phyloP scores from a whole-genome alignment of 2,797 vertebrate species.

The Euthynnus affinis region DNA sequence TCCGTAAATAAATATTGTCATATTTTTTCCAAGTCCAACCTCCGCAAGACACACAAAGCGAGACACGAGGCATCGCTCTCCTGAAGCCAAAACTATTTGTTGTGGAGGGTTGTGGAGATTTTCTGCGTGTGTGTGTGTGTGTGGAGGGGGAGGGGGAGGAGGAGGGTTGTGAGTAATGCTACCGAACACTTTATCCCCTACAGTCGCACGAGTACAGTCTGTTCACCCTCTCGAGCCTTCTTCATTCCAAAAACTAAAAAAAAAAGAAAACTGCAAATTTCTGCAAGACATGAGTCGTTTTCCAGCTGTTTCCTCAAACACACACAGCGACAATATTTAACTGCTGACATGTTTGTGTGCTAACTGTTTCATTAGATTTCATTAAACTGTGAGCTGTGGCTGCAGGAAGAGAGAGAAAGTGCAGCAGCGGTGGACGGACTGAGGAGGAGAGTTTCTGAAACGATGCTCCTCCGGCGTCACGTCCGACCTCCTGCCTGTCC shows the following conservation, averaged over 20 bases:
- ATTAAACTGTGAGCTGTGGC: constrained; percentile 7
- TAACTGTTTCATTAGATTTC: too few species aligned
- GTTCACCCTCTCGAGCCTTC: constrained; percentile 15
- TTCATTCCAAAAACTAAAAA: too few species aligned
- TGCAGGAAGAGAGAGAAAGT: constrained; percentile 3
- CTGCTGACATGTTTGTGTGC: background rate
- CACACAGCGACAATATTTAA: too few species aligned
- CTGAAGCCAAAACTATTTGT: constrained; percentile 42
- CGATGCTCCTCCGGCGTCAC: background rate
- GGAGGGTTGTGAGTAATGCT: constrained; percentile 48
- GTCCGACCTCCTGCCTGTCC: background rate
- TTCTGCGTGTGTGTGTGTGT: background rate
- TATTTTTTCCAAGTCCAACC: constrained; percentile 24
- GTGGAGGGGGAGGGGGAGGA: too few species aligned
- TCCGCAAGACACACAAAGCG: background rate
- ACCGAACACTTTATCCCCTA: constrained; percentile 60
- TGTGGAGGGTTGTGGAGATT: constrained; percentile 31
- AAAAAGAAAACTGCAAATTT: too few species aligned
- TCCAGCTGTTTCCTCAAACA: too few species aligned
- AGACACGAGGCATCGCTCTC: background rate
- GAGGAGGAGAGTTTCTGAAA: background rate
- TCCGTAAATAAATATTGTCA: constrained; percentile 34
- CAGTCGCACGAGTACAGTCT: constrained; percentile 49
- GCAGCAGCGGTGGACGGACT: constrained; percentile 12
- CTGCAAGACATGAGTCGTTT: too few species aligned